A percentile compares a stretch with the other conserved stretches of the same genome.
Evolutionary conservation across 2,888 invertebrate genomes (phyloP).

Genomic region (Pharmacophagus antenor): DNA sequence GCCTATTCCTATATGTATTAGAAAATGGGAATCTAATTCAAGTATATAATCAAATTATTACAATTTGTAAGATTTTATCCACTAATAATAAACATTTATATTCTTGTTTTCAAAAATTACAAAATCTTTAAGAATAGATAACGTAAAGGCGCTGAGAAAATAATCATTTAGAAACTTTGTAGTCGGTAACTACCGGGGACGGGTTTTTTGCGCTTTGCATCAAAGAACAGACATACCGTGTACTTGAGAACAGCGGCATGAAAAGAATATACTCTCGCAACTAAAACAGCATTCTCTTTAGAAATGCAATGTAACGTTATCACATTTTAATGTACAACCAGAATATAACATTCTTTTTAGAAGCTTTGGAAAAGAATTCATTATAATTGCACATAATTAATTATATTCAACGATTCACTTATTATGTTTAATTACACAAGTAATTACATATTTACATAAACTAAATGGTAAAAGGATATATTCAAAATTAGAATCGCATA

Average conservation of each 20-base stretch:
- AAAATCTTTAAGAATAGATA: not conserved
- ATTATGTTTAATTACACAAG: not conserved
- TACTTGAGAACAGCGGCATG: not conserved
- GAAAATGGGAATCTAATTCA: too few species aligned
- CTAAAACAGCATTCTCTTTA: not conserved
- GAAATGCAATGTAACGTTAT: not conserved
- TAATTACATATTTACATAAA: too few species aligned
- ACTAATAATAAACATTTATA: too few species aligned
- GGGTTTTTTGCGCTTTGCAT: not conserved
- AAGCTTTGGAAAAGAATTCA: too few species aligned
- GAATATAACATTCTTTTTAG: too few species aligned
- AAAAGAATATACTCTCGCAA: not conserved
- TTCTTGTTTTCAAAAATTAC: not conserved
- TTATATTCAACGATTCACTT: too few species aligned
- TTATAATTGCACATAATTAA: too few species aligned
- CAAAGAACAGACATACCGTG: not conserved
- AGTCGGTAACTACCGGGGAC: not conserved
- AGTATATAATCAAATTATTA: too few species aligned
- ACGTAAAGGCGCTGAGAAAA: conserved; percentile 1
- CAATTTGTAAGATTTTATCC: too few species aligned
- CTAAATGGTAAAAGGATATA: not conserved
- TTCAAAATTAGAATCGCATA: not conserved
- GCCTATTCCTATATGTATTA: too few species aligned
- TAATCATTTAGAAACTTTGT: not conserved
- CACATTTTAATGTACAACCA: not conserved